Conservation (phyloP, 2,888 invertebrate genomes). For the Fragum fragum region DNA sequence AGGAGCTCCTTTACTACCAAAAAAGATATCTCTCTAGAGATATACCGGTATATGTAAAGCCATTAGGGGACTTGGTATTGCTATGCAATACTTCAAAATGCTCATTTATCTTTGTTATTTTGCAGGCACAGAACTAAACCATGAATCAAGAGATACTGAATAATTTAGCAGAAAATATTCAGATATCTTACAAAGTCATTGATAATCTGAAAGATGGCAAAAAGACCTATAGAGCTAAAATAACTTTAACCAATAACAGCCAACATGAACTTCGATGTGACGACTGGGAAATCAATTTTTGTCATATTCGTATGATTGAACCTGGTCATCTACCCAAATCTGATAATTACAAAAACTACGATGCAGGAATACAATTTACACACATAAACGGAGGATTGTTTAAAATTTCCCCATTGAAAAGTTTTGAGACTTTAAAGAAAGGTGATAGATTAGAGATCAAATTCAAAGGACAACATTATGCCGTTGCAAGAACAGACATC, state of each 20-base stretch:
- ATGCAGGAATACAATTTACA: constrained; percentile 72
- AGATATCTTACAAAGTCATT: constrained; percentile 72
- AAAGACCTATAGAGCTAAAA: constrained; percentile 72
- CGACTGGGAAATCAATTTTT: constrained; percentile 82
- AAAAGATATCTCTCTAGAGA: too few relatives aligned
- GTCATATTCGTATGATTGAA: constrained; percentile 82
- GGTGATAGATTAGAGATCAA: constrained; percentile 72
- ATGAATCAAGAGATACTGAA: constrained; percentile 74
- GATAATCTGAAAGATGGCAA: constrained; percentile 79
- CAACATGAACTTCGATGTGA: constrained; percentile 54
- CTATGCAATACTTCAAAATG: neutral
- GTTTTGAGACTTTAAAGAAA: constrained; percentile 72
- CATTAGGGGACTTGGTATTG: too few relatives aligned
- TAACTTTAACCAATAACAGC: constrained; percentile 75
- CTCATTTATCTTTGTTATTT: neutral
- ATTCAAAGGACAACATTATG: constrained; percentile 79
- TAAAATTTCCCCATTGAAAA: constrained; percentile 73
- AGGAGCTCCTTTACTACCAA: too few relatives aligned
- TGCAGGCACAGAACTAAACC: neutral
- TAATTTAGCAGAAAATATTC: constrained; percentile 68
- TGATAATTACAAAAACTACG: constrained; percentile 62
- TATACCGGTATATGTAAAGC: too few relatives aligned
- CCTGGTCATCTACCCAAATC: constrained; percentile 72
- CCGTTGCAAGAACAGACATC: constrained; percentile 78
- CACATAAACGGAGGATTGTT: constrained; percentile 82